Evolutionary conservation across 2,113 vertebrate genomes (phyloP), one percentile per base, ranked within the genome.

Genomic region (Elachura formosa): DNA sequence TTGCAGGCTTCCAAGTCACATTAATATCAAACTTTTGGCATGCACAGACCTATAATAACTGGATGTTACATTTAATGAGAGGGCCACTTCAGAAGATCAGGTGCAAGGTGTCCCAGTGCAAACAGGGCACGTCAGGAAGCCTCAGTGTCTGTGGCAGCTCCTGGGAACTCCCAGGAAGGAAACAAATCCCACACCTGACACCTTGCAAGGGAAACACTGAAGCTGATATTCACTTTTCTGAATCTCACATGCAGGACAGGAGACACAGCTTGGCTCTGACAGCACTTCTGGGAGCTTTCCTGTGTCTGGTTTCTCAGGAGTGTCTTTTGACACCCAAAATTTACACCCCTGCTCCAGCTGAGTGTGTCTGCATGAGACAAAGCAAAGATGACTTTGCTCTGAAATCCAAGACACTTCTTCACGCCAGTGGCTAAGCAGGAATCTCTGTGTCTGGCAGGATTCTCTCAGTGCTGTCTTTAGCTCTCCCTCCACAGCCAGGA

Each of bases 61-160:
- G 5, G 12, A 52, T 73, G 11, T 31, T 34, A 54, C 41, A 66
- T 54, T 45, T 49, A 67, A 71, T 34, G 41, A 46, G 46, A 76
- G 16, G 51, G 14, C 5, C 3, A 3, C 22, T 58, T 76, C 25
- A 46, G 76, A 81, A 43, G 61, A 51, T 18, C 5, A 40, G 28
- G n/a, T 18, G 34, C 59, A 36, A 71, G 54, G 24, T 20, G 62
- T 21, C 20, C 43, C 2, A 1, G 38, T 2, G 33, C 34, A 36
- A 62, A 59, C 12, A 10, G 55, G 16, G 12, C 61, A 11, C 1
- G 0, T 19, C 52, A 41, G 0, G 0, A 52, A 55, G 11, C 17
- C 62, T 28, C 41, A 23, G 51, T 6, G 12, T 8, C 41, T 33
- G 21, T 33, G 36, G 26, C 52, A 46, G 58, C 52, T 68, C n/a